A percentile compares a stretch with the other conserved stretches of the same genome.
Evolutionary conservation across 2,113 vertebrate species (phyloP).

Genomic region (Entelurus aequoreus): DNA sequence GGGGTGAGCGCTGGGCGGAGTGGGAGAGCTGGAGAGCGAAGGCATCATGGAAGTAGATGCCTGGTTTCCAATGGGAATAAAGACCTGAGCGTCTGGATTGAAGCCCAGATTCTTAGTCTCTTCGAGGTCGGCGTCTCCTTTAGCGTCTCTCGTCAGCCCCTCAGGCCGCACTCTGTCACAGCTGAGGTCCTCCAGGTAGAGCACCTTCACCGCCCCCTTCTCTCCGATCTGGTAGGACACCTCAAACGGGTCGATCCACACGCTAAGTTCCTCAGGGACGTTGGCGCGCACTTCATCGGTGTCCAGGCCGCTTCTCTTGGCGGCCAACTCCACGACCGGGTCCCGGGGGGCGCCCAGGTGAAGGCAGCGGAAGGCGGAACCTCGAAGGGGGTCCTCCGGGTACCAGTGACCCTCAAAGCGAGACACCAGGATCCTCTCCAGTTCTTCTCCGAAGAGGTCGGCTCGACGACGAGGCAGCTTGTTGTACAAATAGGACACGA

Average conservation of each 20-base stretch:
- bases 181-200: constrained; percentile 86
- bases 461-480: constrained; percentile 94
- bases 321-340: constrained; percentile 90
- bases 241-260: constrained; percentile 97
- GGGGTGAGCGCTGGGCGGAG: constrained; percentile 54
- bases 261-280: constrained; percentile 88
- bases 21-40: constrained; percentile 85
- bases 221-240: constrained; percentile 97
- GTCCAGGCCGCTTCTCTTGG: constrained; percentile 87
- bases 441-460: constrained; percentile 95
- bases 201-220: constrained; percentile 88
- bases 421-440: constrained; percentile 88
- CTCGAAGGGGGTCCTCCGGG: constrained; percentile 87
- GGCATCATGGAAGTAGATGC: constrained; percentile 69
- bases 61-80: constrained; percentile 88
- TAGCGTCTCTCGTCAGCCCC: constrained; percentile 53
- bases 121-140: constrained; percentile 74
- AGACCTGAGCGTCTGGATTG: constrained; percentile 95
- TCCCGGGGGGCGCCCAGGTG: constrained; percentile 90
- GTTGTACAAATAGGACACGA: constrained; percentile 98
- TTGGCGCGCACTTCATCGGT: constrained; percentile 92
- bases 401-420: constrained; percentile 98
- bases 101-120: constrained; percentile 92
- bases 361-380: constrained; percentile 96
- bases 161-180: constrained; percentile 75